These are phyloP conservation scores for Amiota minor DNA, from an alignment of 2,888 invertebrate genomes.

Conservation along the genomic window DNA sequence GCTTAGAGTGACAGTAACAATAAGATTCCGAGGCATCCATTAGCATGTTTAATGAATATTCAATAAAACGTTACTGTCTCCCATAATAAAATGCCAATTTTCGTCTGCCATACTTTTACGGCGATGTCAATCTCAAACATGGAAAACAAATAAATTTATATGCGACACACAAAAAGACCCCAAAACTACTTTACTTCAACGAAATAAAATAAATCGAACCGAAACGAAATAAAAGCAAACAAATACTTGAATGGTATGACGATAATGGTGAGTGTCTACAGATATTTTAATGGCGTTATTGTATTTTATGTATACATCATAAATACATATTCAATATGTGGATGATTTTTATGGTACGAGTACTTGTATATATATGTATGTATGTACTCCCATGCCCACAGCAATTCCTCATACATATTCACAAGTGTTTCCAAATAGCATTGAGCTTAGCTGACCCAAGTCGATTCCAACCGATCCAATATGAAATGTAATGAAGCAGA, in stretches of 20 bases:
- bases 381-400: background rate
- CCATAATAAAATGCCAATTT: slow-evolving; percentile 65
- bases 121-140: slow-evolving; percentile 24
- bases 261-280: slow-evolving; percentile 40
- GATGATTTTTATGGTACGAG: background rate
- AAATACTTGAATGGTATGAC: slow-evolving; percentile 17
- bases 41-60: no score
- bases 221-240: slow-evolving; percentile 2
- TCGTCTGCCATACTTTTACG: slow-evolving; percentile 43
- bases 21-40: no score
- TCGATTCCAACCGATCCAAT: no score
- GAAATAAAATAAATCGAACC: slow-evolving; percentile 42
- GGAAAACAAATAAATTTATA: slow-evolving; percentile 54
- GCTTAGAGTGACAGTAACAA: no score
- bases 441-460: background rate
- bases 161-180: slow-evolving; percentile 45
- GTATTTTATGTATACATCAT: slow-evolving; percentile 62
- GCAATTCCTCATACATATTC: background rate
- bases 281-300: slow-evolving; percentile 59
- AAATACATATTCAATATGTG: slow-evolving; percentile 63
- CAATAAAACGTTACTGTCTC: no score
- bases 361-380: background rate
- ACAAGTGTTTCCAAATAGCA: slow-evolving; percentile 5
- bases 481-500: background rate
- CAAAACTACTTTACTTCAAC: slow-evolving; percentile 40